Base-by-base conservation (phyloP, 2,797 vertebrate genomes). In the Sternarchorhynchus goeldii region DNA sequence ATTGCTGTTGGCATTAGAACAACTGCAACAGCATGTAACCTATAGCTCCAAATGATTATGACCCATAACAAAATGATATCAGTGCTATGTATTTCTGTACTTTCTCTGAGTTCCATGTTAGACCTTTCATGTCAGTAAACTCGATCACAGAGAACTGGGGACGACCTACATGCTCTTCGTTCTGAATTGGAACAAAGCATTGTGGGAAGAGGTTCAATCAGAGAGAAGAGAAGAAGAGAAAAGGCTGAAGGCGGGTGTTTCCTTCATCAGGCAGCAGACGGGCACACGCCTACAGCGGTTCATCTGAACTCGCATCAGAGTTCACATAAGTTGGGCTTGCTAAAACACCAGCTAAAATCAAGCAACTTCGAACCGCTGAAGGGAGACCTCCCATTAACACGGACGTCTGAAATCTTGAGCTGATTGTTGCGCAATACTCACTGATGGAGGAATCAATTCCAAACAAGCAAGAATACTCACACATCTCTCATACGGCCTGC, bases 301-400 rank as follows among this genome's bases (percentile, higher is more conserved):
- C 32, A 57, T 53, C 63, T 72, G 62, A 71, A 71, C 67, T 77
- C 14, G 29, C 25, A 25, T 21, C 56, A 32, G 62, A 58, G 62
- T 78, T 66, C 66, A 55, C 66, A 17, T 14, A 21, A 29, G 66
- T 67, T 34, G 66, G 39, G 70, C 53, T 41, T 39, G 59, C 31
- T 20, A 55, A 67, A 67, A 67, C 45, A 21, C 55, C n/a, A 66
- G 53, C 77, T 74, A 36, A 60, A 74, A 79, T 79, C 70, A 67
- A 73, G 70, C 31, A 21, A 71, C 34, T 31, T 18, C 29, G 53
- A n/a, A 21, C 21, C 34, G 70, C 70, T 79, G 72, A 20, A 73
- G 64, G 70, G 70, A 73, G 70, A 73, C 60, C 70, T 74, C 71
- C 71, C 32, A 79, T 79, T 74, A 67, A 67, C 63, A 53, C 16